A percentile compares a stretch with the other conserved stretches of the same genome.
phyloP scores from a whole-genome alignment of 2,113 vertebrate species.

The Brachionichthys hirsutus region DNA sequence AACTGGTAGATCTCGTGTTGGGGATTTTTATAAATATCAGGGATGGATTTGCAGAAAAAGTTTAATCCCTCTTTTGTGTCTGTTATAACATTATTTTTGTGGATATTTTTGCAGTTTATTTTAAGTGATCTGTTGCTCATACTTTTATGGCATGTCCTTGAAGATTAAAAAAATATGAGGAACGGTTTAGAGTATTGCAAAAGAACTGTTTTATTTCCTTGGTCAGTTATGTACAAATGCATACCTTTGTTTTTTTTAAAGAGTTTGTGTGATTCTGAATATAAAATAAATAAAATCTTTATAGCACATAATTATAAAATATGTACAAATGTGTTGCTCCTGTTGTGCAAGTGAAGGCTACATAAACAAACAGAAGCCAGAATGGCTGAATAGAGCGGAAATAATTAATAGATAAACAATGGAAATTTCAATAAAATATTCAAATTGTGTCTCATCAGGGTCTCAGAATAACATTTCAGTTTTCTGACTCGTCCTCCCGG shows the following conservation, averaged over 20 bases:
- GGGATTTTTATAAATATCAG: background rate
- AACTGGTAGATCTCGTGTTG: slow-evolving; percentile 20
- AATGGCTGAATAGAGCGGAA: slow-evolving; percentile 33
- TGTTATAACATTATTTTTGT: no score
- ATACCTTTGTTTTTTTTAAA: slow-evolving; percentile 38
- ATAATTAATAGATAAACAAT: slow-evolving; percentile 40
- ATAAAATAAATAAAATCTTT: slow-evolving; percentile 74
- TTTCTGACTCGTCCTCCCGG: slow-evolving; percentile 53
- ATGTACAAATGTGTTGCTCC: slow-evolving; percentile 63
- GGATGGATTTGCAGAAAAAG: background rate
- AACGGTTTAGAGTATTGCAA: slow-evolving; percentile 2
- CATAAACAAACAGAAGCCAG: slow-evolving; percentile 33
- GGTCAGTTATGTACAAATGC: slow-evolving; percentile 57
- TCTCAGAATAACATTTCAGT: slow-evolving; percentile 29
- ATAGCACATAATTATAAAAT: slow-evolving; percentile 64
- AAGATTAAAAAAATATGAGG: slow-evolving; percentile 23
- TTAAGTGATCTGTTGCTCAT: no score
- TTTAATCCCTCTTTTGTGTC: background rate
- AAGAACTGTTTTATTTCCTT: slow-evolving; percentile 47
- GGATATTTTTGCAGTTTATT: background rate
- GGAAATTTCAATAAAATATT: slow-evolving; percentile 52
- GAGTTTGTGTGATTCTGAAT: slow-evolving; percentile 41
- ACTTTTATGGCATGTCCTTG: background rate
- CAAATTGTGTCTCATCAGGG: background rate
- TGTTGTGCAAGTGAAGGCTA: slow-evolving; percentile 35